Conservation (phyloP, 2,888 invertebrate species). For the Nematopogon swammerdamellus region DNA sequence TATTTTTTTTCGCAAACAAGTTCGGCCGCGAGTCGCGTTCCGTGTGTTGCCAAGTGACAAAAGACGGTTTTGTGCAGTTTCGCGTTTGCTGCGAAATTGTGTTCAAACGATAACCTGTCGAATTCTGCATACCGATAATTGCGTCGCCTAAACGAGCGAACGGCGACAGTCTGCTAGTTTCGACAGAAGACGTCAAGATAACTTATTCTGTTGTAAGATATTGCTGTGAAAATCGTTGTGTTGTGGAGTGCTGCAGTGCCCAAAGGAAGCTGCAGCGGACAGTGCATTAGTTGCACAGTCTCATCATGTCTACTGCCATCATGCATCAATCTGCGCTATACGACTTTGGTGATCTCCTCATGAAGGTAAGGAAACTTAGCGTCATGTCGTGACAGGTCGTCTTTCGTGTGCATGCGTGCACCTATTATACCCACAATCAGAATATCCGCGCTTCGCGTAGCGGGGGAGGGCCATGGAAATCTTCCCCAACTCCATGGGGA, state of each 20-base stretch:
- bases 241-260: background rate
- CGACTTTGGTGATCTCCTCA: conserved; percentile 71
- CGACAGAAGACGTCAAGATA: background rate
- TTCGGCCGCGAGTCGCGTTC: conserved; percentile 27
- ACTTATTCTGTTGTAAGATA: background rate
- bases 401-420: no score
- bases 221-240: background rate
- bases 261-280: background rate
- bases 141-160: background rate
- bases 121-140: conserved; percentile 21
- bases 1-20: conserved; percentile 30
- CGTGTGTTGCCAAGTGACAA: conserved; percentile 20
- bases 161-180: background rate
- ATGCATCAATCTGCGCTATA: conserved; percentile 73
- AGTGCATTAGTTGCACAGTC: background rate
- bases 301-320: conserved; percentile 73
- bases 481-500: no score
- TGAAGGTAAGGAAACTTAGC: conserved; percentile 58
- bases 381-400: no score
- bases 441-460: no score
- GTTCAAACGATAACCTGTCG: conserved; percentile 31
- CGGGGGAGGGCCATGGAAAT: no score
- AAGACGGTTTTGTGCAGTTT: conserved; percentile 58
- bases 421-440: no score
- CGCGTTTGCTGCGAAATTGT: conserved; percentile 53